These are phyloP conservation scores for Xanthia icteritia DNA, from an alignment of 2,888 invertebrate species.

Conservation along the genomic window DNA sequence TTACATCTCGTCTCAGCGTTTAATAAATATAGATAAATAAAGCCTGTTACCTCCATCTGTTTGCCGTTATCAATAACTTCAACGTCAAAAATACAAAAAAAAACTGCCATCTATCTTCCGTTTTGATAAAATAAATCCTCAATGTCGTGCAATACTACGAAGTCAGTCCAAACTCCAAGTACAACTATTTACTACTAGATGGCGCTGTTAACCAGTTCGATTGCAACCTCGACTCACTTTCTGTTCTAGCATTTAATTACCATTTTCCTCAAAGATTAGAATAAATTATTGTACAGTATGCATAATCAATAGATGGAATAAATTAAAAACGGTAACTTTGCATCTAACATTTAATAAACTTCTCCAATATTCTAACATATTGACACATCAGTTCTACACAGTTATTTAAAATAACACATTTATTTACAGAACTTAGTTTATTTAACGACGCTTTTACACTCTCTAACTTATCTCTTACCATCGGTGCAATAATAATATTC, in stretches of 20 bases:
- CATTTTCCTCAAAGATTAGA: constrained; percentile 1
- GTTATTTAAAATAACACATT: constrained; percentile 82
- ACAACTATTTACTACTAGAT: constrained; percentile 26
- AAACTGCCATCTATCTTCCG: constrained; percentile 40
- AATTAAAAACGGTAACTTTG: constrained; percentile 25
- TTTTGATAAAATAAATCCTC: too few relatives aligned
- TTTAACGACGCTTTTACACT: constrained; percentile 77
- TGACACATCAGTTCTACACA: constrained; percentile 87
- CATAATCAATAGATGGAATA: background rate
- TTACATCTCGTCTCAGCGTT: too few relatives aligned
- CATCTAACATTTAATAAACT: constrained; percentile 88
- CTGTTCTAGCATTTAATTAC: background rate
- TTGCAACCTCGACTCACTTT: background rate
- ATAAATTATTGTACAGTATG: constrained; percentile 3
- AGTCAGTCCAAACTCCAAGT: too few relatives aligned
- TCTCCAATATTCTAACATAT: constrained; percentile 86
- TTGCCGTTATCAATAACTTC: background rate
- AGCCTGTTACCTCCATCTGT: constrained; percentile 35
- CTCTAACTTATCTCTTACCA: constrained; percentile 79
- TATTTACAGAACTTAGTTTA: constrained; percentile 76
- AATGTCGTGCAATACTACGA: background rate
- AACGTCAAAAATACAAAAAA: background rate
- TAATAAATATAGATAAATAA: too few relatives aligned
- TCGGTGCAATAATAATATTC: constrained; percentile 82
- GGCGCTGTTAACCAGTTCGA: constrained; percentile 27